Conservation (phyloP, 2,113 vertebrate genomes). For the Cyrtonyx montezumae region DNA sequence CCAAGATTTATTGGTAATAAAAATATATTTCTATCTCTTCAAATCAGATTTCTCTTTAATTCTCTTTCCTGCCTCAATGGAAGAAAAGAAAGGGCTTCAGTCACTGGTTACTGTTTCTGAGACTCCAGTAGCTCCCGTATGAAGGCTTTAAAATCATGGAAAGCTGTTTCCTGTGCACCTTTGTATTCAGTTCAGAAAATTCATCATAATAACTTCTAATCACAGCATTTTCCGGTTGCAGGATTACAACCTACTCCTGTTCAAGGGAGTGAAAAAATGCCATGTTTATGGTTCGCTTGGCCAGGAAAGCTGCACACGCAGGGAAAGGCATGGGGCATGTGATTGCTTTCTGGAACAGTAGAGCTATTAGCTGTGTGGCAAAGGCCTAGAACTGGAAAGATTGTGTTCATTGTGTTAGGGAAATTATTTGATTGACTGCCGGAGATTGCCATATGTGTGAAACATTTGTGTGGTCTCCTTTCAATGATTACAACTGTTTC, state of each 20-base stretch:
- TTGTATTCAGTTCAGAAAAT: slow-evolving; percentile 7
- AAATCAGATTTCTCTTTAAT: slow-evolving; percentile 2
- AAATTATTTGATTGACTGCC: slow-evolving; percentile 24
- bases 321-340: background rate
- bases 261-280: background rate
- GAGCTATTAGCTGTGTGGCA: slow-evolving; percentile 45
- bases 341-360: slow-evolving; percentile 31
- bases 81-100: background rate
- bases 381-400: slow-evolving; percentile 54
- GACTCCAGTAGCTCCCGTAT: background rate
- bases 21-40: background rate
- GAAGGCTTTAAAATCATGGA: background rate
- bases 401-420: background rate
- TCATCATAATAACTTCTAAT: background rate
- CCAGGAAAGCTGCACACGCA: slow-evolving; percentile 32
- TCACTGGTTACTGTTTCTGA: background rate
- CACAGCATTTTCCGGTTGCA: background rate
- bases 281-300: background rate
- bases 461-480: slow-evolving; percentile 30
- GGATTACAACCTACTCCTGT: background rate
- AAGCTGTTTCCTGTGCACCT: background rate
- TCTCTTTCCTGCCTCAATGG: background rate
- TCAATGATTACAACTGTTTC: slow-evolving; percentile 24
- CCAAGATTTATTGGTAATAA: slow-evolving; percentile 6
- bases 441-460: slow-evolving; percentile 29